phyloP scores from a whole-genome alignment of 2,113 vertebrate species.

The Grus americana region DNA sequence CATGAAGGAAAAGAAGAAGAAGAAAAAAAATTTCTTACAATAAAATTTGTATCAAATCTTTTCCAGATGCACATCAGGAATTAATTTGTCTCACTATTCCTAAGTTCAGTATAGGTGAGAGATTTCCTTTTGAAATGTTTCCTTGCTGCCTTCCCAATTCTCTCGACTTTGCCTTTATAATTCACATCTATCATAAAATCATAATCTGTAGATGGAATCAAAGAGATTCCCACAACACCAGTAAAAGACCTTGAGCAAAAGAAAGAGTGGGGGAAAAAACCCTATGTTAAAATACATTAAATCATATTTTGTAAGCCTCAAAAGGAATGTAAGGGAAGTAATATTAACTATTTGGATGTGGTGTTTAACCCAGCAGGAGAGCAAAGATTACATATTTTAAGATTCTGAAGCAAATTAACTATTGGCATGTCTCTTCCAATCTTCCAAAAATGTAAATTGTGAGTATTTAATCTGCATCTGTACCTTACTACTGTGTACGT shows the following conservation, averaged over 20 bases:
- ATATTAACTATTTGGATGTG: conserved; percentile 18
- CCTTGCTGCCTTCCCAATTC: background rate
- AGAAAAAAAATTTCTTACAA: background rate
- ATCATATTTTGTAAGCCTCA: background rate
- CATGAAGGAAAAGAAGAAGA: background rate
- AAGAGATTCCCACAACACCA: background rate
- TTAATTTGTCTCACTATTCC: conserved; percentile 21
- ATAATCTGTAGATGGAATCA: background rate
- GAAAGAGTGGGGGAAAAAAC: background rate
- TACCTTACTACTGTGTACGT: background rate
- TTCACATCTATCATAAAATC: background rate
- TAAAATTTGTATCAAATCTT: conserved; percentile 45
- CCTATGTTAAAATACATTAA: conserved; percentile 15
- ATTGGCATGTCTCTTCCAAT: background rate
- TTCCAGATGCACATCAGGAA: conserved; percentile 63
- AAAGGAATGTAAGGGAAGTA: conserved; percentile 26
- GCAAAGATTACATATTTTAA: background rate
- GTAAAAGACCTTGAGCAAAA: background rate
- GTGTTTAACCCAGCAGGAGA: background rate
- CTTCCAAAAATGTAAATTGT: background rate
- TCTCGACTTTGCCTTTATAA: background rate
- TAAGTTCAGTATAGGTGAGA: conserved; percentile 50
- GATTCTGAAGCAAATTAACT: background rate
- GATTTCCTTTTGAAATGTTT: conserved; percentile 33
- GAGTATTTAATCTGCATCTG: background rate